These are phyloP conservation scores for Pristionchus japonicus DNA, from an alignment of 2,888 invertebrate genomes.

Conservation along the genomic window DNA sequence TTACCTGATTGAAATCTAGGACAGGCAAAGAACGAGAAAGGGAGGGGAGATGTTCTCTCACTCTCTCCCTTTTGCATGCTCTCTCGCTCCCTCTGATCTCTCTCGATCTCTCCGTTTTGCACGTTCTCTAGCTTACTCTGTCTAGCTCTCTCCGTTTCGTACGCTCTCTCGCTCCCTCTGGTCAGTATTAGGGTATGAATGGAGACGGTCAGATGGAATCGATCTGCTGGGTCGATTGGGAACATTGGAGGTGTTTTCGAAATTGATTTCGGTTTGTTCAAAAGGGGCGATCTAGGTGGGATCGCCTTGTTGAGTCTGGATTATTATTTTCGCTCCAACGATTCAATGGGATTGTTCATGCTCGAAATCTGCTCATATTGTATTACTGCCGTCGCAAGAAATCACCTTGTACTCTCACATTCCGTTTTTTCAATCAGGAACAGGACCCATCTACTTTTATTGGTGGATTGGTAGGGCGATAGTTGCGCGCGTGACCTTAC, in stretches of 20 bases:
- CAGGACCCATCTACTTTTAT: neutral
- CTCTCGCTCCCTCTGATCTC: neutral
- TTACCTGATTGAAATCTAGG: neutral
- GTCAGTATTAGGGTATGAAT: neutral
- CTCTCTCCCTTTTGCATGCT: neutral
- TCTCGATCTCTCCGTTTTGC: neutral
- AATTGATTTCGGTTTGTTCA: too few relatives aligned
- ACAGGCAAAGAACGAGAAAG: neutral
- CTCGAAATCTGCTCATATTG: accelerated
- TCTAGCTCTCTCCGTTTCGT: neutral
- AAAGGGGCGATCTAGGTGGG: too few relatives aligned
- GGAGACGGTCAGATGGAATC: neutral
- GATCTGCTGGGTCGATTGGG: neutral
- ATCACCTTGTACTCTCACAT: neutral
- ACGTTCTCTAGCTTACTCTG: neutral
- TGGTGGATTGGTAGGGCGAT: neutral
- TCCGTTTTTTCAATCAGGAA: neutral
- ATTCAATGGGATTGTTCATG: neutral
- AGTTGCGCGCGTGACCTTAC: neutral
- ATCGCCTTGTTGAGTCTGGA: too few relatives aligned
- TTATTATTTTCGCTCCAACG: too few relatives aligned
- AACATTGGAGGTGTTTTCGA: neutral
- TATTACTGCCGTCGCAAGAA: neutral
- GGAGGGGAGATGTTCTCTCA: neutral
- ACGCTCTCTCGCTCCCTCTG: neutral